phyloP scores from a whole-genome alignment of 1,140 invertebrate genomes.

The Asbolus verrucosus region DNA sequence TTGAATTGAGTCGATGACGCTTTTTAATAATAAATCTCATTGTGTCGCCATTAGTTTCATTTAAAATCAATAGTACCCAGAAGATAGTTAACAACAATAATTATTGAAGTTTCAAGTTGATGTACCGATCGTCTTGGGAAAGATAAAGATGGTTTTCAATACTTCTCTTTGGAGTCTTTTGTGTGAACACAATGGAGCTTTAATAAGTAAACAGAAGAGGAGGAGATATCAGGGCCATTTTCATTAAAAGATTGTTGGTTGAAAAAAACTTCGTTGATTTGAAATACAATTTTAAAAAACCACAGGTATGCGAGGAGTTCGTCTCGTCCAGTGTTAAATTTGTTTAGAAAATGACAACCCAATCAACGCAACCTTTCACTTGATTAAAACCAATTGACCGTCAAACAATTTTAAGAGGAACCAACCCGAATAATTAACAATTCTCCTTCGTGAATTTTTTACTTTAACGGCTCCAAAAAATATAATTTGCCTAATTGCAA shows the following conservation, averaged over 20 bases:
- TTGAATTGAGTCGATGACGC: too few relatives aligned
- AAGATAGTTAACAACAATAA: too few relatives aligned
- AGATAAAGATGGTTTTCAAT: slow-evolving; percentile 6
- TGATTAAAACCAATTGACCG: slow-evolving; percentile 18
- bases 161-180: slow-evolving; percentile 14
- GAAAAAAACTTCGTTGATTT: too few relatives aligned
- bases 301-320: too few relatives aligned
- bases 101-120: not conserved
- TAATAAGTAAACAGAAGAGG: slow-evolving; percentile 28
- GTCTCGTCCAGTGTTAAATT: not conserved
- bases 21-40: too few relatives aligned
- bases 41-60: too few relatives aligned
- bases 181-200: slow-evolving; percentile 15
- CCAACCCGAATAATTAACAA: too few relatives aligned
- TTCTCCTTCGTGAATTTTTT: slow-evolving; percentile 8
- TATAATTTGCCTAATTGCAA: slow-evolving; percentile 30
- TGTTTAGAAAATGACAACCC: too few relatives aligned
- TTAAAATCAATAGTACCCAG: too few relatives aligned
- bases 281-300: too few relatives aligned
- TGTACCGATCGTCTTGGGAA: not conserved
- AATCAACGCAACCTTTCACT: slow-evolving; percentile 4
- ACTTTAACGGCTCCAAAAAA: not conserved
- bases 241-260: too few relatives aligned
- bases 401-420: too few relatives aligned
- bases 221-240: slow-evolving; percentile 3